These are phyloP conservation scores for Hydractinia symbiolongicarpus DNA, from an alignment of 30 jellyfish, hydroid and myxozoan genomes.

Conservation along the genomic window DNA sequence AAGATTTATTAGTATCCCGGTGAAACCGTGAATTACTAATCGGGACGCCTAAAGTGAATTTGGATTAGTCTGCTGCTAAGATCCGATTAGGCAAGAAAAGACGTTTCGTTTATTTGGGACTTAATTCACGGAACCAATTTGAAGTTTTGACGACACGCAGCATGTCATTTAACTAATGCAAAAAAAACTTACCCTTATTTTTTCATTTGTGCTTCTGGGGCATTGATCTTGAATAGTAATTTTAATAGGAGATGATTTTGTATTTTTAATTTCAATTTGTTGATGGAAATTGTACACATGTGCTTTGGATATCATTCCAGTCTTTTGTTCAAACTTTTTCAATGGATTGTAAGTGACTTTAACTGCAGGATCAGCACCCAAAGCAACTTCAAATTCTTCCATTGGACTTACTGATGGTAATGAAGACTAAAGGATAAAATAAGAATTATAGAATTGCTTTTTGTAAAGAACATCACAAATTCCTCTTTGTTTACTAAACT, in stretches of 20 bases:
- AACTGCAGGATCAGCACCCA: slow-evolving; percentile 87
- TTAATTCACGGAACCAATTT: too few species aligned
- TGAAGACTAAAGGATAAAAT: slow-evolving; percentile 37
- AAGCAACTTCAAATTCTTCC: slow-evolving; percentile 82
- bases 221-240: slow-evolving; percentile 60
- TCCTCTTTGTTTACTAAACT: too few species aligned
- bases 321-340: slow-evolving; percentile 52
- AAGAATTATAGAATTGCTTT: too few species aligned
- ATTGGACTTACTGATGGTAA: slow-evolving; percentile 80
- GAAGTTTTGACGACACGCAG: too few species aligned
- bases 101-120: too few species aligned
- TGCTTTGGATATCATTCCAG: slow-evolving; percentile 57
- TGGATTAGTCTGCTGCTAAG: too few species aligned
- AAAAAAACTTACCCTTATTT: slow-evolving; percentile 48
- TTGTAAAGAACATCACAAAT: too few species aligned
- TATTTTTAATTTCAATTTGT: slow-evolving; percentile 57
- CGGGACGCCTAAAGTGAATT: too few species aligned
- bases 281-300: slow-evolving; percentile 47
- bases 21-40: too few species aligned
- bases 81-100: too few species aligned
- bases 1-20: too few species aligned
- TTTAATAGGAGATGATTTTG: slow-evolving; percentile 48
- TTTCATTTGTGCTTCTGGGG: slow-evolving; percentile 70
- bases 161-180: too few species aligned
- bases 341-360: slow-evolving; percentile 83